Percentiles rank a stretch among this genome's conserved stretches.
phyloP scores from a whole-genome alignment of 2,888 invertebrate species.

The Dioctria linearis region DNA sequence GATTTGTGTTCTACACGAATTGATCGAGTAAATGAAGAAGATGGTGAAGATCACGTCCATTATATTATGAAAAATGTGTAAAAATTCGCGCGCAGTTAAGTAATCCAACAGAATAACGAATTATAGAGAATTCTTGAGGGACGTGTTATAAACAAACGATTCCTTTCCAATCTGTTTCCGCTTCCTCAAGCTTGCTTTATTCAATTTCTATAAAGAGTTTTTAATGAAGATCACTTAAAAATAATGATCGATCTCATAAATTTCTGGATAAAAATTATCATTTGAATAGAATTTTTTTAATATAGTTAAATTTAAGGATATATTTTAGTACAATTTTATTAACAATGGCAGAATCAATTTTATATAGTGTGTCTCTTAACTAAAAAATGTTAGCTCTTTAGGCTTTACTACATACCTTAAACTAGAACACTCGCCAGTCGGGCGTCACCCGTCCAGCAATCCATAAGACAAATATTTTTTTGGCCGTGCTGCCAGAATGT shows the following conservation, averaged over 20 bases:
- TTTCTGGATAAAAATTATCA: too few relatives aligned
- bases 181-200: slow-evolving; percentile 45
- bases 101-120: slow-evolving; percentile 19
- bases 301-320: too few relatives aligned
- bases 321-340: too few relatives aligned
- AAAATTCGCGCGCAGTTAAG: slow-evolving; percentile 35
- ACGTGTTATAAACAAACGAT: not conserved
- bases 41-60: not conserved
- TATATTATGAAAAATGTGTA: slow-evolving; percentile 28
- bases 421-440: slow-evolving; percentile 73
- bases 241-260: too few relatives aligned
- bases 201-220: not conserved
- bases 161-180: not conserved
- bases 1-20: not conserved
- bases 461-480: slow-evolving; percentile 71
- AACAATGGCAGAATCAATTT: too few relatives aligned
- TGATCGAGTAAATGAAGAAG: not conserved
- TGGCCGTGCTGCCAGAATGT: slow-evolving; percentile 65
- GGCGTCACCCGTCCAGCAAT: slow-evolving; percentile 73
- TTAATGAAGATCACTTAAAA: not conserved
- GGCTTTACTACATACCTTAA: slow-evolving; percentile 68
- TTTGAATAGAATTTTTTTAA: too few relatives aligned
- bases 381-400: too few relatives aligned
- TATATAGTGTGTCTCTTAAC: too few relatives aligned
- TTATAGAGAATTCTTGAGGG: slow-evolving; percentile 30